Evolutionary conservation across 2,797 vertebrate species (phyloP).

Genomic region (Melanogrammus aeglefinus): DNA sequence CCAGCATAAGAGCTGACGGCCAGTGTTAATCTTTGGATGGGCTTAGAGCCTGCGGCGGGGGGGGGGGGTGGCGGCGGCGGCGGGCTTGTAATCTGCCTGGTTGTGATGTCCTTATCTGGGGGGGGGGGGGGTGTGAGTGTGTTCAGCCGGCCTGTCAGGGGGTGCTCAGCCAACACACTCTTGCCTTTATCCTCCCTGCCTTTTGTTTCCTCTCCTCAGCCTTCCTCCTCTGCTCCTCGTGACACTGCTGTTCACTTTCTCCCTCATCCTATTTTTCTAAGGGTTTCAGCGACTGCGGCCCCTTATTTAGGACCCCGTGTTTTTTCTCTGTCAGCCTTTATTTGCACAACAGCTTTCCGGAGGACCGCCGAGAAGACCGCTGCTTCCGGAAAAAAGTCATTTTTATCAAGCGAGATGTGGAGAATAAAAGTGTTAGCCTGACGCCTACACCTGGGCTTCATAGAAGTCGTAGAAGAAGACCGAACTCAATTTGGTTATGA

Average conservation of each 20-base stretch:
- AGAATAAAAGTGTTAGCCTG: neutral
- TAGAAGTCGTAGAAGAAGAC: neutral
- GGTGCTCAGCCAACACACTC: slow-evolving; percentile 32
- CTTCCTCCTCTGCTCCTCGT: neutral
- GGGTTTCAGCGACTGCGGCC: neutral
- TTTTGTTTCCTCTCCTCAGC: slow-evolving; percentile 5
- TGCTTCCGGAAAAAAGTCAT: neutral
- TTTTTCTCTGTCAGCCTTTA: neutral
- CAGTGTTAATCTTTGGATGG: slow-evolving; percentile 58
- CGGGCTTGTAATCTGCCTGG: slow-evolving; percentile 46
- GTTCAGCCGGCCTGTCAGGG: slow-evolving; percentile 48
- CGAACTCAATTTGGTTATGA: neutral
- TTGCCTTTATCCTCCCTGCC: slow-evolving; percentile 33
- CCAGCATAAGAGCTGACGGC: slow-evolving; percentile 54
- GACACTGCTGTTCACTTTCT: neutral
- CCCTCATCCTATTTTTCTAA: neutral
- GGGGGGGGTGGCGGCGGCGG: slow-evolving; percentile 24
- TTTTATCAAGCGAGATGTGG: neutral
- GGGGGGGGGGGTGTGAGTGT: slow-evolving; percentile 41
- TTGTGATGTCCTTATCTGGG: slow-evolving; percentile 56
- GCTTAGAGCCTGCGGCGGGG: slow-evolving; percentile 54
- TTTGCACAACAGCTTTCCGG: neutral
- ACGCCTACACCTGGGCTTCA: neutral
- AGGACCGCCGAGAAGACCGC: neutral
- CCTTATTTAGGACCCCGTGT: neutral